Evolutionary conservation across 1,140 invertebrate genomes (phyloP).

Genomic region (Heliothis subflexa): DNA sequence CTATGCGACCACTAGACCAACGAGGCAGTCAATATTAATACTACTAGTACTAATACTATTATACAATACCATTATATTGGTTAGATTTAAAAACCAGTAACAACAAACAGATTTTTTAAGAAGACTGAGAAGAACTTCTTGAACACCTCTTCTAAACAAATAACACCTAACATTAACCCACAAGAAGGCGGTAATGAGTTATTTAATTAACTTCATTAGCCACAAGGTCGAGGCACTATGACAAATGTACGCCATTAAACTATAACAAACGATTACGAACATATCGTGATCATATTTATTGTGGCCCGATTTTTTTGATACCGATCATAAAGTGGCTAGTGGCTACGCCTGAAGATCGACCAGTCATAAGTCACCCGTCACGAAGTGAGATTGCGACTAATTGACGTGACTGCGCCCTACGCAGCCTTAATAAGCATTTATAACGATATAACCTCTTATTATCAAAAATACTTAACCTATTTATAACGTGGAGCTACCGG

Average conservation of each 20-base stretch:
- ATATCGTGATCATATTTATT: conserved; percentile 72
- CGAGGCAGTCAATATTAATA: too few species aligned
- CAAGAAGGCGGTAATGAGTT: neutral
- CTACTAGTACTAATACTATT: too few species aligned
- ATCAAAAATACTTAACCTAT: conserved; percentile 83
- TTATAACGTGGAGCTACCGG: conserved; percentile 54
- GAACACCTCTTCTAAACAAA: too few species aligned
- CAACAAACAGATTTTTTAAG: too few species aligned
- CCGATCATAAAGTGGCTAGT: conserved; percentile 66
- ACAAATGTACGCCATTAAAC: conserved; percentile 50
- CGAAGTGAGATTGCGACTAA: conserved; percentile 76
- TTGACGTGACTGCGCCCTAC: conserved; percentile 74
- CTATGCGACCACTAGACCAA: too few species aligned
- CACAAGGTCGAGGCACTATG: conserved; percentile 35
- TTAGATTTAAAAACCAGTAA: too few species aligned
- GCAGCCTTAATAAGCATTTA: conserved; percentile 78
- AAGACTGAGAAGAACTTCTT: too few species aligned
- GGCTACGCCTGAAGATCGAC: conserved; percentile 77
- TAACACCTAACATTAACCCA: too few species aligned
- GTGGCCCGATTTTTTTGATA: conserved; percentile 68
- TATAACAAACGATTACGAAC: conserved; percentile 56
- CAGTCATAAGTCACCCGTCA: conserved; percentile 81
- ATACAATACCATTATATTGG: too few species aligned
- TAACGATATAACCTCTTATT: conserved; percentile 75
- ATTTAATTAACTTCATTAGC: conserved; percentile 22